Percentiles rank a stretch among this genome's conserved stretches.
phyloP scores from a whole-genome alignment of 2,113 vertebrate genomes.

The Trinectes maculatus region DNA sequence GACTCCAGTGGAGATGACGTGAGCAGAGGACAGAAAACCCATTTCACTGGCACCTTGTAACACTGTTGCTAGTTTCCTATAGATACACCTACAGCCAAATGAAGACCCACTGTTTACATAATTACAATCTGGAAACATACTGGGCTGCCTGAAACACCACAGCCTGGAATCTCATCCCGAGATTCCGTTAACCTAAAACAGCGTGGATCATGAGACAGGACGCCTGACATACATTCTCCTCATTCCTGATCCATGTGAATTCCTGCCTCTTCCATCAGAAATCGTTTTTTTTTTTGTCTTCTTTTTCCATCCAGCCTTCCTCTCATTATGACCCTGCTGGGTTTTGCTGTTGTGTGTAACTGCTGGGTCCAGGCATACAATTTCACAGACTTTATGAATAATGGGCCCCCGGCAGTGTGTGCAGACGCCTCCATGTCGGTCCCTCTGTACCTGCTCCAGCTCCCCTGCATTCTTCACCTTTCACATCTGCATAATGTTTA shows the following conservation, averaged over 20 bases:
- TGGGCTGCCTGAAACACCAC: no score
- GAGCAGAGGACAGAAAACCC: slow-evolving; percentile 34
- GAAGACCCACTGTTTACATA: no score
- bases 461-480: slow-evolving; percentile 24
- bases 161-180: no score
- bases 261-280: not conserved
- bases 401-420: slow-evolving; percentile 19
- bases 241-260: slow-evolving; percentile 19
- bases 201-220: slow-evolving; percentile 8
- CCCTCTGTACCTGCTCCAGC: slow-evolving; percentile 12
- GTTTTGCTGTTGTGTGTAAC: slow-evolving; percentile 35
- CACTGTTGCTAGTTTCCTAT: slow-evolving; percentile 30
- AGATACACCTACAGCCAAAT: not conserved
- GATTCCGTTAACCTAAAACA: slow-evolving; percentile 9
- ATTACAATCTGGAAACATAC: no score
- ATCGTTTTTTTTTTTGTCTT: not conserved
- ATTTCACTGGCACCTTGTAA: slow-evolving; percentile 2
- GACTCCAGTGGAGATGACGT: slow-evolving; percentile 66
- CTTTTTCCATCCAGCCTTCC: not conserved
- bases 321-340: not conserved
- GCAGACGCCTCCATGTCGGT: slow-evolving; percentile 33
- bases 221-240: slow-evolving; percentile 7
- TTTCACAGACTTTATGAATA: slow-evolving; percentile 32
- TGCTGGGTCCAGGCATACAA: slow-evolving; percentile 28
- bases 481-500: slow-evolving; percentile 2